Evolutionary conservation across 92 coral and sea anemone species (phyloP).

Genomic region (Zoanthus sociatus): DNA sequence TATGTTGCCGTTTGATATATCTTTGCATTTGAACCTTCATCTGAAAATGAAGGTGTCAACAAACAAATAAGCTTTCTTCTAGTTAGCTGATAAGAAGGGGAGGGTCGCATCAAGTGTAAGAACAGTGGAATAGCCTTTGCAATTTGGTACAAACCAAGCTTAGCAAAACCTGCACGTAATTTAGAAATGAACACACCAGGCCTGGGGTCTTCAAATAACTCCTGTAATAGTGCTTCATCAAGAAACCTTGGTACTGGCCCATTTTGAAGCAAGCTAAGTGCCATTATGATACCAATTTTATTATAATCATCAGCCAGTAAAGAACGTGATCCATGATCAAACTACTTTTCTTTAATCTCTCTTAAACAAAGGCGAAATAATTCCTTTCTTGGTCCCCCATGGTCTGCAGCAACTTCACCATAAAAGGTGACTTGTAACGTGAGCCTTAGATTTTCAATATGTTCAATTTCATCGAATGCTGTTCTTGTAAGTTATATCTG

Average conservation of each 20-base stretch:
- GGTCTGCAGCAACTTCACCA: slow-evolving; percentile 57
- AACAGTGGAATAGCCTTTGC: too few species aligned
- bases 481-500: slow-evolving; percentile 55
- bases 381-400: slow-evolving; percentile 72
- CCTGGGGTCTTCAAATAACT: too few species aligned
- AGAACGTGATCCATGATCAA: slow-evolving; percentile 52
- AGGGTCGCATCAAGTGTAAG: too few species aligned
- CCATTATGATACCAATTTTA: slow-evolving; percentile 66
- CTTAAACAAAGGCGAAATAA: slow-evolving; percentile 57
- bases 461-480: slow-evolving; percentile 57
- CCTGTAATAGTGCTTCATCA: background rate
- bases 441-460: slow-evolving; percentile 50
- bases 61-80: too few species aligned
- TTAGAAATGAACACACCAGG: too few species aligned
- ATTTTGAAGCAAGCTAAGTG: slow-evolving; percentile 71
- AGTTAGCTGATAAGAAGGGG: too few species aligned
- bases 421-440: slow-evolving; percentile 73
- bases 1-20: too few species aligned
- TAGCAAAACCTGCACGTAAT: too few species aligned
- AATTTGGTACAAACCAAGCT: too few species aligned
- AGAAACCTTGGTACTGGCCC: slow-evolving; percentile 71
- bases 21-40: too few species aligned
- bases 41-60: too few species aligned
- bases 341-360: slow-evolving; percentile 53
- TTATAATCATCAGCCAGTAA: slow-evolving; percentile 57